Percentiles rank a stretch among this genome's conserved stretches.
Evolutionary conservation across 2,888 invertebrate genomes (phyloP).

Genomic region (Platyscelio sp.): DNA sequence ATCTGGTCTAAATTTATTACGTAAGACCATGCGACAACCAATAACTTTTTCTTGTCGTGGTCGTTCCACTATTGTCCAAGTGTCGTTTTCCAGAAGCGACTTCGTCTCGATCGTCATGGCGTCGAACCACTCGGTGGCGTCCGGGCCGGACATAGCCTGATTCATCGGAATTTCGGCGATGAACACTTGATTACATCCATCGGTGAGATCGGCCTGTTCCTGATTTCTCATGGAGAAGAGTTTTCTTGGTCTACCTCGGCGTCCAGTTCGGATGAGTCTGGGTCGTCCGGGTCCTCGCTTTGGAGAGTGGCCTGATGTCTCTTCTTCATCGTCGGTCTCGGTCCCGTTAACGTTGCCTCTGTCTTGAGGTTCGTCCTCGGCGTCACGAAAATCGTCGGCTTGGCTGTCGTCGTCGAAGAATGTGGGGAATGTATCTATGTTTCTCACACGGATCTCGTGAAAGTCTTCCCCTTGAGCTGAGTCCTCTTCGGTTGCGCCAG

Average conservation of each 20-base stretch:
- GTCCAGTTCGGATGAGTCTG: too few species aligned
- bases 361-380: too few species aligned
- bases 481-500: too few species aligned
- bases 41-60: background rate
- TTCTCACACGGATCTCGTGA: too few species aligned
- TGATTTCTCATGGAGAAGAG: background rate
- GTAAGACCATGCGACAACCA: constrained; percentile 7
- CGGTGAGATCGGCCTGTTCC: background rate
- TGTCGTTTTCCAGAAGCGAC: background rate
- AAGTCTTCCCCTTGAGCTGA: too few species aligned
- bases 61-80: background rate
- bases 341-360: too few species aligned
- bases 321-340: too few species aligned
- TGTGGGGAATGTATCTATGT: too few species aligned
- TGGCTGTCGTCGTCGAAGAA: too few species aligned
- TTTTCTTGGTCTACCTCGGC: constrained; percentile 5
- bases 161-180: background rate
- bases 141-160: background rate
- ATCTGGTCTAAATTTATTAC: background rate
- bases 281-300: too few species aligned
- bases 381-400: too few species aligned
- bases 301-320: too few species aligned
- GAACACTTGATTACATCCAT: background rate
- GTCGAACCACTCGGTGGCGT: background rate
- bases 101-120: background rate